A percentile compares a stretch with the other conserved stretches of the same genome.
phyloP scores from a whole-genome alignment of 2,797 vertebrate genomes.

The Scleropages formosus region DNA sequence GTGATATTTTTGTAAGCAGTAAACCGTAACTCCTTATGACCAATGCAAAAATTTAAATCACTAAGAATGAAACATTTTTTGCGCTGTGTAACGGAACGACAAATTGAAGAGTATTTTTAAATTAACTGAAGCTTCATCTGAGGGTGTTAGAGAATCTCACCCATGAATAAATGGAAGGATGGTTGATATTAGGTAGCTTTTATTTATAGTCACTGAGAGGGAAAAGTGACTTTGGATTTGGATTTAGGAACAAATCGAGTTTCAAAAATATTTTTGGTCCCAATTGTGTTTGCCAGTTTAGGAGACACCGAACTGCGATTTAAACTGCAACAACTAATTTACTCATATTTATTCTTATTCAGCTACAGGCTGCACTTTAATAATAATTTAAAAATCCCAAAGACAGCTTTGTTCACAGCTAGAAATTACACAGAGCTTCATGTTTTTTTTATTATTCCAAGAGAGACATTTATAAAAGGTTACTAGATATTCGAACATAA shows the following conservation, averaged over 20 bases:
- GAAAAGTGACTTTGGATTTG: too few relatives aligned
- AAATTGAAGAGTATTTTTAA: too few relatives aligned
- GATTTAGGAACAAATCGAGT: not conserved
- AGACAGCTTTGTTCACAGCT: not conserved
- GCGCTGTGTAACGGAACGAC: too few relatives aligned
- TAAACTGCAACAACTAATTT: not conserved
- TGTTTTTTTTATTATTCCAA: not conserved
- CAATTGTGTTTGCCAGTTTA: not conserved
- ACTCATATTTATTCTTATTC: slow-evolving; percentile 17
- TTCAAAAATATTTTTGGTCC: not conserved
- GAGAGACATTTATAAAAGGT: not conserved
- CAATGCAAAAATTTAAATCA: too few relatives aligned
- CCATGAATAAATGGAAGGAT: not conserved
- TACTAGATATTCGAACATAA: not conserved
- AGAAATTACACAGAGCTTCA: not conserved
- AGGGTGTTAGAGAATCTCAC: too few relatives aligned
- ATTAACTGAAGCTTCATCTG: not conserved
- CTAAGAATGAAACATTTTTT: too few relatives aligned
- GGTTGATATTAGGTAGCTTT: too few relatives aligned
- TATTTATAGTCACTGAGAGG: too few relatives aligned
- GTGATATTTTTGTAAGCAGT: too few relatives aligned
- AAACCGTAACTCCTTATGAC: too few relatives aligned
- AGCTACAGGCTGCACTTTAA: not conserved
- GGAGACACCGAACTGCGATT: too few relatives aligned
- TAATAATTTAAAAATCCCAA: slow-evolving; percentile 6